These are phyloP conservation scores for Tinamus guttatus DNA, from an alignment of 2,113 vertebrate species.

Conservation along the genomic window DNA sequence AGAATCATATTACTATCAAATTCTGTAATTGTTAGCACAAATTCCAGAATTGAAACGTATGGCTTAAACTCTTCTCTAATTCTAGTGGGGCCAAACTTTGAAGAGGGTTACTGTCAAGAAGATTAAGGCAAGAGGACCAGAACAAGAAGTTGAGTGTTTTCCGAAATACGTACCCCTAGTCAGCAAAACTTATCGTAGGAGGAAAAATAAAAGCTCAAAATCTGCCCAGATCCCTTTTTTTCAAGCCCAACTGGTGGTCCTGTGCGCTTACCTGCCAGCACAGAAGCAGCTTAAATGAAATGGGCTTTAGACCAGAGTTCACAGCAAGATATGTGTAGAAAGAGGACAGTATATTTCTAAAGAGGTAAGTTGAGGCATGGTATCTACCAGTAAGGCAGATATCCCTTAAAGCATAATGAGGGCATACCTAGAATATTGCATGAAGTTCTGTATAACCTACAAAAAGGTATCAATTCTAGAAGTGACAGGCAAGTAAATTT, in stretches of 20 bases:
- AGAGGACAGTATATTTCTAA: neutral
- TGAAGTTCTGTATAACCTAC: neutral
- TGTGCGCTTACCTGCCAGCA: neutral
- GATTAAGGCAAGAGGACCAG: neutral
- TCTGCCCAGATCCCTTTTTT: neutral
- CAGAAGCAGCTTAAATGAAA: neutral
- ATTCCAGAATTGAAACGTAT: neutral
- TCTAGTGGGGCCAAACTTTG: neutral
- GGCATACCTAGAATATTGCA: neutral
- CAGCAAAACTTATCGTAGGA: neutral
- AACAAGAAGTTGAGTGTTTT: neutral
- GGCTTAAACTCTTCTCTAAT: neutral
- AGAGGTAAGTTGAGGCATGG: neutral
- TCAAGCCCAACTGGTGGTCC: neutral
- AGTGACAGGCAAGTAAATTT: neutral
- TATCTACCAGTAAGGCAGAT: neutral
- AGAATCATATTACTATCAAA: neutral
- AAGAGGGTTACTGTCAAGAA: slow-evolving; percentile 1
- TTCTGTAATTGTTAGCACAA: neutral
- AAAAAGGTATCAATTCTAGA: neutral
- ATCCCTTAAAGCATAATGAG: neutral
- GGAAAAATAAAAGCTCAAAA: neutral
- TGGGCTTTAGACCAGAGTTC: neutral
- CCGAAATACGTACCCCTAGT: neutral
- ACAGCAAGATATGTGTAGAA: rapidly evolving